Evolutionary conservation across 2,113 vertebrate species (phyloP).

Genomic region (Arothron firmamentum): DNA sequence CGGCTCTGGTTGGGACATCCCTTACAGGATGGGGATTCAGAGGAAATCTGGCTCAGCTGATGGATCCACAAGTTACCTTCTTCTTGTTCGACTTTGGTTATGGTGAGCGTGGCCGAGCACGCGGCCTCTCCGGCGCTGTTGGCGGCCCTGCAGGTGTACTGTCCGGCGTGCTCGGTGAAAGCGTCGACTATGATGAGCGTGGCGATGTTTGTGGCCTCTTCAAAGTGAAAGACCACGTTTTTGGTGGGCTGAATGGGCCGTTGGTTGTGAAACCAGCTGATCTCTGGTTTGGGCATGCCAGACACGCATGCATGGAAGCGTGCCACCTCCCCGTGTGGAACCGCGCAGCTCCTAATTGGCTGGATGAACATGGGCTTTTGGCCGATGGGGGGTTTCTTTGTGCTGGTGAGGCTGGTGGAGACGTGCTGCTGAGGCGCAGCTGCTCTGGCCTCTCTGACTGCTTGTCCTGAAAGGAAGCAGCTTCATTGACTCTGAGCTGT

Average conservation of each 20-base stretch:
- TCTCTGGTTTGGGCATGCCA: constrained; percentile 82
- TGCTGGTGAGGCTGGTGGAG: constrained; percentile 64
- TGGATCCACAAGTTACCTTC: constrained; percentile 65
- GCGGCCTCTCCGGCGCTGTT: constrained; percentile 80
- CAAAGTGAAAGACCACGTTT: constrained; percentile 90
- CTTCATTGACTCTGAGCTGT: constrained; percentile 25
- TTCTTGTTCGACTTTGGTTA: constrained; percentile 66
- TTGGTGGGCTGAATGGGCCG: constrained; percentile 79
- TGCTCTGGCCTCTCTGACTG: constrained; percentile 67
- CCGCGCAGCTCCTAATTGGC: constrained; percentile 83
- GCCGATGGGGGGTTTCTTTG: constrained; percentile 81
- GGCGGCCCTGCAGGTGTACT: constrained; percentile 85
- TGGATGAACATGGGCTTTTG: constrained; percentile 88
- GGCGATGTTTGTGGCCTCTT: constrained; percentile 84
- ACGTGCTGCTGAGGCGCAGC: constrained; percentile 75
- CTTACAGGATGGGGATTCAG: not conserved
- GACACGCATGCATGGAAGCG: constrained; percentile 86
- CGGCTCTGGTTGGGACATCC: constrained; percentile 18
- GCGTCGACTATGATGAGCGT: constrained; percentile 91
- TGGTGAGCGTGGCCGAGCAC: constrained; percentile 77
- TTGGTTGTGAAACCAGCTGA: constrained; percentile 88
- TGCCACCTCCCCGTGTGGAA: constrained; percentile 84
- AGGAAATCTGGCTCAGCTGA: constrained; percentile 4
- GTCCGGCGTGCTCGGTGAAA: constrained; percentile 86
- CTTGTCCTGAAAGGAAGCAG: constrained; percentile 92